These are phyloP conservation scores for Lathamus discolor DNA, from an alignment of 2,113 vertebrate species.

Conservation along the genomic window DNA sequence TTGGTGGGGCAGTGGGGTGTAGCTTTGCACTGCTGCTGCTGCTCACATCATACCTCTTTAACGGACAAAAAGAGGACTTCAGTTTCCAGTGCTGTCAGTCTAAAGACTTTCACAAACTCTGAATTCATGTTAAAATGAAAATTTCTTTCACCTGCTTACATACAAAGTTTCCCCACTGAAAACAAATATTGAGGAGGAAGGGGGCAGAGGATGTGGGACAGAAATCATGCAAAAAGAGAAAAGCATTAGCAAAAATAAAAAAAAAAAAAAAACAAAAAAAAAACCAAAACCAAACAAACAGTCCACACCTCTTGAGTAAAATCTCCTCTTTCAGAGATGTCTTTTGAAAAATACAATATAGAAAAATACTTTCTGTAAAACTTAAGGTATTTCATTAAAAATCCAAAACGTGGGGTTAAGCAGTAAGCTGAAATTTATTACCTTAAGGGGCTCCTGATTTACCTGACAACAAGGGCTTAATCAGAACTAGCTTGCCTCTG, in stretches of 20 bases:
- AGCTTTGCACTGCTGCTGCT: not conserved
- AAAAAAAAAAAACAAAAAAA: not conserved
- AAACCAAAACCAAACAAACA: not conserved
- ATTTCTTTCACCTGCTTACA: not conserved
- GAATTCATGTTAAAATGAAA: not conserved
- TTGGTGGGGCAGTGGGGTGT: not conserved
- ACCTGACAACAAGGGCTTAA: not conserved
- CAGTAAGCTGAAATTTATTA: not conserved
- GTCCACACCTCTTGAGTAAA: not conserved
- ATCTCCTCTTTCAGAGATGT: not conserved
- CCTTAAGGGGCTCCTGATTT: not conserved
- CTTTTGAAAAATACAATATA: not conserved
- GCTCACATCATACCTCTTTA: not conserved
- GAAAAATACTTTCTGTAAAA: not conserved
- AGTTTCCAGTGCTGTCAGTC: not conserved
- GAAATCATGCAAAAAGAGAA: not conserved
- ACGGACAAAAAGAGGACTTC: not conserved
- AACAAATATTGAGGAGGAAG: not conserved
- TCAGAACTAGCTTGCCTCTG: not conserved
- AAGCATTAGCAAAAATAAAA: not conserved
- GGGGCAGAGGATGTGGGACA: accelerated
- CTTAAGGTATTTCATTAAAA: not conserved
- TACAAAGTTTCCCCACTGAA: not conserved
- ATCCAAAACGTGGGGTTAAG: not conserved
- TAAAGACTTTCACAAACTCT: not conserved